Evolutionary conservation across 2,797 vertebrate species (phyloP), one percentile per base, ranked within the genome.

Genomic region (Acanthurus lineatus): DNA sequence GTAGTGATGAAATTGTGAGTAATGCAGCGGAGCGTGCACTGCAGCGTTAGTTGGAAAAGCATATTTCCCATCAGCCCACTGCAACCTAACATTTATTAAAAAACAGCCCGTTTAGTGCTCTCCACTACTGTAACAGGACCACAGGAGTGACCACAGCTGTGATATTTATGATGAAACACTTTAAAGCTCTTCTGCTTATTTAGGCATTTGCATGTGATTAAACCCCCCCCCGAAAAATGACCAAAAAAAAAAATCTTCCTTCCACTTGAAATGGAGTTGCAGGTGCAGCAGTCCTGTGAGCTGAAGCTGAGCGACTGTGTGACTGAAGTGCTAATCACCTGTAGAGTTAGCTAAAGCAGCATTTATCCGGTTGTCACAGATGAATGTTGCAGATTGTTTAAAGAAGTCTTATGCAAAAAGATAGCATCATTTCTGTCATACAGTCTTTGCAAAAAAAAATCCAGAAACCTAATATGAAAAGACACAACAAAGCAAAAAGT

Each of bases 1-100:
- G 47, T 45, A 66, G 80, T 90, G 87, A 91, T 91, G 93, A 93
- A 91, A 94, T 67, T 81, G 75, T 22, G 84, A 88, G 93, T 74
- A 93, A 94, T 67, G 77, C 40, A 8, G 59, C 38, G 32, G 52
- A 67, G 85, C 28, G 56, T 79, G 75, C 66, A 70, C 61, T 66
- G 75, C 75, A 69, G 78, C 16, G 38, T 82, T 57, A 82, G 68
- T 3, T 1, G 53, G 53, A 51, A 32, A 42, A 57, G 47, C 66
- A 54, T 20, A 68, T 85, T 77, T 81, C 70, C 60, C 74, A 87
- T 83, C 53, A 79, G 76, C 71, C 69, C 69, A 38, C 73, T 63
- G 15, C 73, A 79, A 78, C 59, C 67, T 51, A 67, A 69, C 77
- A 63, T 72, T 72, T 82, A 79, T 84, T 89, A 89, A 92, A 89